Percentiles rank a stretch among this genome's conserved stretches.
Evolutionary conservation across 2,113 vertebrate species (phyloP).

Genomic region (human): GRCh38 chr15:54847001-54847500

Average conservation of each 20-base stretch:
- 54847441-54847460: not conserved
- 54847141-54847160: not conserved
- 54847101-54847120: not conserved
- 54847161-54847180: not conserved
- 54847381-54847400: not conserved
- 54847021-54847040: no score
- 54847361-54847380: not conserved
- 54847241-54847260: not conserved
- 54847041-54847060: no score
- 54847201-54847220: not conserved
- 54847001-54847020: no score
- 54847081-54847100: not conserved
- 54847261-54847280: not conserved
- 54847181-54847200: not conserved
- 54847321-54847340: not conserved
- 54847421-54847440: not conserved
- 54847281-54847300: not conserved
- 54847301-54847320: not conserved
- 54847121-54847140: not conserved
- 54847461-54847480: not conserved
- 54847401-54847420: not conserved
- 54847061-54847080: no score
- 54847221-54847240: not conserved
- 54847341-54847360: not conserved
- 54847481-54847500: not conserved